Percentiles rank a stretch among this genome's conserved stretches.
Conservation (phyloP, 2,888 invertebrate species). For the Frankliniella fusca region DNA sequence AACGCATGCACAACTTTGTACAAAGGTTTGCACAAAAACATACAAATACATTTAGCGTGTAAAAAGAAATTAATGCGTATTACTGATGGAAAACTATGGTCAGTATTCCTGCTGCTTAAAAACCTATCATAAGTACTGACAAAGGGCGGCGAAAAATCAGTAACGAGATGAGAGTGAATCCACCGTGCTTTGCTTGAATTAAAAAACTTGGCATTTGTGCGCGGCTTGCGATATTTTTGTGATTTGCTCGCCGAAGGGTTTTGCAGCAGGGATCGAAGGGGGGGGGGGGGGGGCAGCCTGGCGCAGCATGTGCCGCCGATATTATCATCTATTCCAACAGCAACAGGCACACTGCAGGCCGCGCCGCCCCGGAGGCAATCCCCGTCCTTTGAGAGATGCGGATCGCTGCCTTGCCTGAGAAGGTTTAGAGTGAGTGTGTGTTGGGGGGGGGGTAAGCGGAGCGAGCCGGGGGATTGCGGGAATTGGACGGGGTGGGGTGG, state of each 20-base stretch:
- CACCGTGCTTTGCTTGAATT: no score
- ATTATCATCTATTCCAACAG: conserved; percentile 13
- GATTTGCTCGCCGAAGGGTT: neutral
- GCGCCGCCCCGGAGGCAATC: neutral
- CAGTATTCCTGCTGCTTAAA: no score
- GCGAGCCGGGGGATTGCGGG: neutral
- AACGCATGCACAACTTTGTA: no score
- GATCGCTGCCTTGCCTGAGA: neutral
- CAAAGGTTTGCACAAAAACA: no score
- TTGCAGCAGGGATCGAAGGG: neutral
- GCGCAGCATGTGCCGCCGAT: neutral
- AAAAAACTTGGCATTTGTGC: no score
- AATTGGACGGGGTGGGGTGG: neutral
- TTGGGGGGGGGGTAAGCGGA: neutral
- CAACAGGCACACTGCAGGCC: neutral
- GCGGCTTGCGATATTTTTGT: no score
- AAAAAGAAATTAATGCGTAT: no score
- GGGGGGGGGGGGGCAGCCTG: neutral
- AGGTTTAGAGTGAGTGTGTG: neutral
- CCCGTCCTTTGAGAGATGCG: neutral
- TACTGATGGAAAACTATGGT: no score
- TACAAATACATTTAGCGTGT: no score
- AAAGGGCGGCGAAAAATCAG: no score
- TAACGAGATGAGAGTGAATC: no score
- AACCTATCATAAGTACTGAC: no score